Percentiles rank a stretch among this genome's conserved stretches.
phyloP scores from a whole-genome alignment of 53 echinoderm and acorn worm species.

The Holothuria leucospilota region DNA sequence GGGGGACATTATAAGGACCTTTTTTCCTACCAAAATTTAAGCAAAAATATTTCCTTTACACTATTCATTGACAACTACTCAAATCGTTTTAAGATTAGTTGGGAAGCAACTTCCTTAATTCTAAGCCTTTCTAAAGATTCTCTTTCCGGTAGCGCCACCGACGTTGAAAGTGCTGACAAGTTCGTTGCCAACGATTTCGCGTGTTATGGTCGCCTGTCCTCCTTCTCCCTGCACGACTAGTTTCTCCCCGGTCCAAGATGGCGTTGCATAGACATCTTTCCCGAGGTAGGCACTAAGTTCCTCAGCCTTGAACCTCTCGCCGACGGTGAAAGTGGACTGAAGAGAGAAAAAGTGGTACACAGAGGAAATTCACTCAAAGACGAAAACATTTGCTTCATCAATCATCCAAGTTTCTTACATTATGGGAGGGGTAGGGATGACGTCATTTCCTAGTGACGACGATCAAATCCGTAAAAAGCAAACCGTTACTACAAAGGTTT shows the following conservation, averaged over 20 bases:
- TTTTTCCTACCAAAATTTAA: no score
- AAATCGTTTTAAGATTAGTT: neutral
- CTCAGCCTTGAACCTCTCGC: conserved; percentile 62
- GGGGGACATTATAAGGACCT: no score
- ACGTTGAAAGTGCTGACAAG: conserved; percentile 70
- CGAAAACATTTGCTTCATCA: no score
- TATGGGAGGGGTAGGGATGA: no score
- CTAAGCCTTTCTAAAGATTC: conserved; percentile 87
- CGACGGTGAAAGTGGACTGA: conserved; percentile 63
- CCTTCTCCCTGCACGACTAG: conserved; percentile 70
- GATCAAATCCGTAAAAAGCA: no score
- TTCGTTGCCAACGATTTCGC: conserved; percentile 76
- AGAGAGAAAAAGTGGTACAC: neutral
- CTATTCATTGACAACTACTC: neutral
- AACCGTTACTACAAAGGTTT: no score
- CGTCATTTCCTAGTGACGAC: no score
- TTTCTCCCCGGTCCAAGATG: conserved; percentile 70
- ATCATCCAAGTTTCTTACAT: no score
- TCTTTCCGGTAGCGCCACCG: conserved; percentile 67
- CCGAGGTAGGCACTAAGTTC: conserved; percentile 78
- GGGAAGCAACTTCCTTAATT: neutral
- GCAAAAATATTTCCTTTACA: no score
- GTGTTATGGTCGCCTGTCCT: conserved; percentile 66
- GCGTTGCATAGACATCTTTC: conserved; percentile 75
- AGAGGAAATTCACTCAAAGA: no score